Base-by-base conservation (phyloP, 2,888 invertebrate genomes). In the Rutpela maculata region DNA sequence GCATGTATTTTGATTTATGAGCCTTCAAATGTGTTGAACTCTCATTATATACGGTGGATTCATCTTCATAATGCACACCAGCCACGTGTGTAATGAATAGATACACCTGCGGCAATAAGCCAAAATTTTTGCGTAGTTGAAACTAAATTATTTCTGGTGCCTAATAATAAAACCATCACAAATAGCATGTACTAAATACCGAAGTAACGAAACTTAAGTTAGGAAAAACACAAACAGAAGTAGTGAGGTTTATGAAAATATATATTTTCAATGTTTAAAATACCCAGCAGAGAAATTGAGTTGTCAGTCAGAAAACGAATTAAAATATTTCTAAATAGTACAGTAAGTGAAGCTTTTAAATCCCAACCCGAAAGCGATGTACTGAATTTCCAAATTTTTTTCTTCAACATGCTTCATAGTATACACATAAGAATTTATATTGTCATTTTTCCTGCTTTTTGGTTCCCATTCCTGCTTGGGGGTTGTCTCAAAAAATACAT, bases 71-170 rank as follows among this genome's bases (percentile, higher is more conserved):
- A 43, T 43, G 43, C 12, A 35, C 50, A 50, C 50, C 1, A 15
- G n/a, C 50, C 65, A 65, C 65, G 65, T 65, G 65, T 65, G 22
- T 18, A 19, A 65, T 15, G 43, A 38, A 43, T 43, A 38, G 19
- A 6, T 19, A 19, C 43, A 65, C 38, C 35, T 65, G 43, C 38
- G 65, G 65, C 65, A 65, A 4, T 43, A 65, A 50, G 65, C 65
- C 65, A 65, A 65, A 31, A 65, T 65, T 19, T 65, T 38, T 43
- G 43, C 43, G 19, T 17, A 65, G 4, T 65, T 43, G 43, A 50
- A 50, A 50, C 50, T n/a, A 6, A 50, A 50, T 50, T 50, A 50
- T 50, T 50, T 50, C 50, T 50, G 50, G 50, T 50, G 50, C 50
- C 50, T 50, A 50, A n/a, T 50, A 50, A 50, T 50, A 50, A 50